Percentiles rank a stretch among this genome's conserved stretches.
Evolutionary conservation across 2,113 vertebrate species (phyloP).

Genomic region (Seriola quinqueradiata): DNA sequence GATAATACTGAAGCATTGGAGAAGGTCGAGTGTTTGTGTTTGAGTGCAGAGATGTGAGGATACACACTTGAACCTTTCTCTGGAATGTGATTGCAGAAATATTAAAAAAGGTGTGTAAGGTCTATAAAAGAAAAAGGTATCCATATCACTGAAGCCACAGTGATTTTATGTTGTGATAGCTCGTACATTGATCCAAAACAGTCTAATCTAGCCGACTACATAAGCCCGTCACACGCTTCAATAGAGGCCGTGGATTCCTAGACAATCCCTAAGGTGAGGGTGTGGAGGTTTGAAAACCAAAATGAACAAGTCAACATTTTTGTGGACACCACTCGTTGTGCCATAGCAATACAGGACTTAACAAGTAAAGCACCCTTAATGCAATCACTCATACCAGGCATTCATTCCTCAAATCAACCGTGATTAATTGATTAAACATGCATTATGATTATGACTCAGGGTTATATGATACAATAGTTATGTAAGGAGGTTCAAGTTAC

Average conservation of each 20-base stretch:
- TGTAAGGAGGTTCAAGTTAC: too few species aligned
- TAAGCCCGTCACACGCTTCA: slow-evolving; percentile 12
- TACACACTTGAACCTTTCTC: neutral
- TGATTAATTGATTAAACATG: neutral
- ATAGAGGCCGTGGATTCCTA: neutral
- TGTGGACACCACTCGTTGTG: slow-evolving; percentile 2
- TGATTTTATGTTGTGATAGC: neutral
- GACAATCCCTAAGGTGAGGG: slow-evolving; percentile 16
- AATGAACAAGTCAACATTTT: slow-evolving; percentile 11
- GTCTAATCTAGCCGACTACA: neutral
- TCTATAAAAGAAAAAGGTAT: neutral
- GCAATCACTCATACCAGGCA: neutral
- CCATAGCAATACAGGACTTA: neutral
- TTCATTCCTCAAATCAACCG: neutral
- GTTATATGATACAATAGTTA: neutral
- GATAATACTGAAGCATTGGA: slow-evolving; percentile 9
- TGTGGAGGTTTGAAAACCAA: slow-evolving; percentile 9
- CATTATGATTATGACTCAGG: neutral
- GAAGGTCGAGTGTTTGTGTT: neutral
- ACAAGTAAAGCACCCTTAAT: neutral
- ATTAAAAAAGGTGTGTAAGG: neutral
- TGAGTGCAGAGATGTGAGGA: neutral
- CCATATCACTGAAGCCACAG: neutral
- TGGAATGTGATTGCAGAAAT: neutral
- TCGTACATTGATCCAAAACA: neutral